Evolutionary conservation across 2,797 vertebrate genomes (phyloP).

Genomic region (Prionace glauca): DNA sequence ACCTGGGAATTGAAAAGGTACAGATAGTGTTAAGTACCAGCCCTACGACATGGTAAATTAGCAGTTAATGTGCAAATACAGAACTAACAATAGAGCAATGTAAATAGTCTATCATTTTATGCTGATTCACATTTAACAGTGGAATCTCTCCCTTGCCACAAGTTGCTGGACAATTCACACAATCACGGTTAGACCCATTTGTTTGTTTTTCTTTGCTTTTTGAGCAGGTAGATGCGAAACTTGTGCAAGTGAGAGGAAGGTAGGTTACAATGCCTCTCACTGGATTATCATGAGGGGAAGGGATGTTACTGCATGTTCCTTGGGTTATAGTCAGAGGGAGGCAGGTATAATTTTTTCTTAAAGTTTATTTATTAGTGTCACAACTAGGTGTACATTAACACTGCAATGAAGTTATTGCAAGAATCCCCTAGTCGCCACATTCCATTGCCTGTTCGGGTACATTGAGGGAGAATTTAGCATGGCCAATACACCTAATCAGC

Average conservation of each 20-base stretch:
- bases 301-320: too few species aligned
- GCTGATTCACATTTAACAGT: background rate
- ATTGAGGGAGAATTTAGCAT: too few species aligned
- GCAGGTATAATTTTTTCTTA: too few species aligned
- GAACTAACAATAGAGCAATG: background rate
- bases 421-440: too few species aligned
- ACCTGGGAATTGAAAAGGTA: background rate
- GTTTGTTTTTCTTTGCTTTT: slow-evolving; percentile 36
- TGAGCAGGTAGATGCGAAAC: background rate
- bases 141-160: background rate
- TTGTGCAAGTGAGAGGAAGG: background rate
- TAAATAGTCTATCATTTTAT: background rate
- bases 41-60: background rate
- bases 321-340: too few species aligned
- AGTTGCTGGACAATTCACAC: background rate
- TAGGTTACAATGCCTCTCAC: background rate
- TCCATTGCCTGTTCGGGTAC: too few species aligned
- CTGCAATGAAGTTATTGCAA: too few species aligned
- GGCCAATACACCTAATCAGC: too few species aligned
- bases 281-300: too few species aligned
- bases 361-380: too few species aligned
- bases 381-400: too few species aligned
- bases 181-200: background rate
- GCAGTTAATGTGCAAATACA: background rate
- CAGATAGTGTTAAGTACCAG: background rate